phyloP scores from a whole-genome alignment of 2,113 vertebrate species.

The Lamprotornis superbus region DNA sequence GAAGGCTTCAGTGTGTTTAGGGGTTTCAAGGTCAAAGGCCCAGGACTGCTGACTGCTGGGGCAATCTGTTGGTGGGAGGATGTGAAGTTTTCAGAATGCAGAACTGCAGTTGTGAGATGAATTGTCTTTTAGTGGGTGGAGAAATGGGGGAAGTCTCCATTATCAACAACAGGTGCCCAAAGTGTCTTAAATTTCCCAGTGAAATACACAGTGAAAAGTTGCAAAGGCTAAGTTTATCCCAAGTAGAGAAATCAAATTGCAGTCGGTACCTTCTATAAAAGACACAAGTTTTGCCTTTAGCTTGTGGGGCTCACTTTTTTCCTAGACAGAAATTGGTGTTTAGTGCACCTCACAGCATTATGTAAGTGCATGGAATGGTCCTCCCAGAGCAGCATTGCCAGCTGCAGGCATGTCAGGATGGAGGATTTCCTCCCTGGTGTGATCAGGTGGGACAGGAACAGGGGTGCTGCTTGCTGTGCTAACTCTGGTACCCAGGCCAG shows the following conservation, averaged over 20 bases:
- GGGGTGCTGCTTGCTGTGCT: background rate
- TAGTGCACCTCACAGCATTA: background rate
- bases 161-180: background rate
- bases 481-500: background rate
- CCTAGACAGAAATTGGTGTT: background rate
- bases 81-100: background rate
- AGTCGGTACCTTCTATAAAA: background rate
- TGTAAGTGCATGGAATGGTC: background rate
- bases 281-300: background rate
- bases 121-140: background rate
- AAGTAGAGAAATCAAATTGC: background rate
- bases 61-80: background rate
- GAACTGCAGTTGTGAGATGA: background rate
- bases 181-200: background rate
- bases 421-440: background rate
- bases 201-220: background rate
- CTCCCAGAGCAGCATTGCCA: fast-evolving
- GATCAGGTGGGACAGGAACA: background rate
- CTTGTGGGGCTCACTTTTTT: background rate
- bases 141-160: background rate
- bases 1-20: background rate
- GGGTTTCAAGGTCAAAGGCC: background rate
- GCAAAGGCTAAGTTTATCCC: background rate
- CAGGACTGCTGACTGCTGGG: background rate
- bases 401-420: background rate